Evolutionary conservation across 2,888 invertebrate genomes (phyloP).

Genomic region (Oligia strigilis): DNA sequence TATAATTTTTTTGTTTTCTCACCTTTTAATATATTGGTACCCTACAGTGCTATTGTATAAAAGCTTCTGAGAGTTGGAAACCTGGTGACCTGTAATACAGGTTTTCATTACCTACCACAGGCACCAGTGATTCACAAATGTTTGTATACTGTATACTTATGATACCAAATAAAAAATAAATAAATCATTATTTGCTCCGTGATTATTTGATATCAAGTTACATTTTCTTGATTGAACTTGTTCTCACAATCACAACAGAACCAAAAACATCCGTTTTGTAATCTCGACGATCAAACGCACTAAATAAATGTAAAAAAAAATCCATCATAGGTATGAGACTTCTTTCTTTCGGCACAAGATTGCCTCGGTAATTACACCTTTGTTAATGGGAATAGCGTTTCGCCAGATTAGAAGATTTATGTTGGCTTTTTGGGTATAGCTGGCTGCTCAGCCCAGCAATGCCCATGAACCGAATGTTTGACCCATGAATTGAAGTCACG

Average conservation of each 20-base stretch:
- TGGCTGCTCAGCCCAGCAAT: too few relatives aligned
- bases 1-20: too few relatives aligned
- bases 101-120: too few relatives aligned
- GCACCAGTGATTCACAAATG: too few relatives aligned
- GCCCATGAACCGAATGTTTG: background rate
- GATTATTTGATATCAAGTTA: slow-evolving; percentile 26
- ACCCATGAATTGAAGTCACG: background rate
- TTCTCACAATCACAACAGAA: background rate
- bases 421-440: background rate
- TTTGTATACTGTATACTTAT: too few relatives aligned
- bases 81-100: too few relatives aligned
- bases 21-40: too few relatives aligned
- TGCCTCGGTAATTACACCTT: background rate
- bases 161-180: too few relatives aligned
- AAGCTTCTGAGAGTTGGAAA: too few relatives aligned
- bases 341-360: background rate
- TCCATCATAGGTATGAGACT: background rate
- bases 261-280: background rate
- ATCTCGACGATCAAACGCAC: background rate
- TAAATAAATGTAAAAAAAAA: background rate
- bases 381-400: background rate
- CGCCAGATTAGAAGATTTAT: background rate
- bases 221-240: slow-evolving; percentile 31
- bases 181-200: slow-evolving; percentile 23
- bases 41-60: too few relatives aligned